Evolutionary conservation across 92 coral and sea anemone genomes (phyloP).

Genomic region (Heteractis magnifica): DNA sequence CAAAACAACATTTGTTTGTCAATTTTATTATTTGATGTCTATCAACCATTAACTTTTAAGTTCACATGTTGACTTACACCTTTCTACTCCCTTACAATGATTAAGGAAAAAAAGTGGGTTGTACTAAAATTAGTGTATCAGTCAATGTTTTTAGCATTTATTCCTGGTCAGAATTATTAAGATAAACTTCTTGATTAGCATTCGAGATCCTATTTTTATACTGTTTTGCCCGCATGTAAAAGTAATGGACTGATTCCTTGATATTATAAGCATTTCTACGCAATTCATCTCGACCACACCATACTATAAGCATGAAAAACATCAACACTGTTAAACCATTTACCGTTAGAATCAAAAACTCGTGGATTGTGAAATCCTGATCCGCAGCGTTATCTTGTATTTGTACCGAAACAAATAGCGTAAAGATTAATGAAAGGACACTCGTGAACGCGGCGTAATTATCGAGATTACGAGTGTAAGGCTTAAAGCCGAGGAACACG

Average conservation of each 20-base stretch:
- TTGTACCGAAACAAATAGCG: neutral
- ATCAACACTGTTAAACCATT: slow-evolving; percentile 1
- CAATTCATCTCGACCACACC: slow-evolving; percentile 12
- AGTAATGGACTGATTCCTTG: neutral
- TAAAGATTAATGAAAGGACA: neutral
- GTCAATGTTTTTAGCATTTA: no score
- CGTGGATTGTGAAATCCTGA: neutral
- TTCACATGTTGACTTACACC: no score
- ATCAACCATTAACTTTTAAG: no score
- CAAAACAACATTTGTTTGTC: no score
- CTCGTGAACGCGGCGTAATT: slow-evolving; percentile 15
- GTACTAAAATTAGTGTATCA: no score
- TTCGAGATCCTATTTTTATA: neutral
- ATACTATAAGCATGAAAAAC: slow-evolving; percentile 13
- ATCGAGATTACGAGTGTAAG: neutral
- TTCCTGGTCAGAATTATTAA: no score
- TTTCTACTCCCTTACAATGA: no score
- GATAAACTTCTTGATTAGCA: neutral
- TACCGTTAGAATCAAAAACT: neutral
- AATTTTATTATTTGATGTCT: no score
- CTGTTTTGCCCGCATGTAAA: neutral
- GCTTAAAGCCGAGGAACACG: neutral
- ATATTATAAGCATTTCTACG: neutral
- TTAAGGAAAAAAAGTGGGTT: no score
- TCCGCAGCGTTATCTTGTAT: neutral